A percentile compares a stretch with the other conserved stretches of the same genome.
These are phyloP conservation scores for Apeira syringaria DNA, from an alignment of 2,888 invertebrate genomes.

Conservation along the genomic window DNA sequence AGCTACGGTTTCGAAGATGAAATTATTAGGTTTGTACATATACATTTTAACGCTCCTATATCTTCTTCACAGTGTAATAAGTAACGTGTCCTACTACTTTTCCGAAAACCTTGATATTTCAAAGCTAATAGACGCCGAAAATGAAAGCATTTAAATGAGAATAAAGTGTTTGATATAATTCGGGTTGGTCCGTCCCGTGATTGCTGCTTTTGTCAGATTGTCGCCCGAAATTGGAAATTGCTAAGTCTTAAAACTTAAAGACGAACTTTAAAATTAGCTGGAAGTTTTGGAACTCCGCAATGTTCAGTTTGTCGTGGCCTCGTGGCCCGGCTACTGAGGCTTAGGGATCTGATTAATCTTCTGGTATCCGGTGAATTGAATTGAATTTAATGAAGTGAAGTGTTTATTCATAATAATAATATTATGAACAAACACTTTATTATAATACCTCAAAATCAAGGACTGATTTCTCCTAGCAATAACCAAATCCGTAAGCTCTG, in stretches of 20 bases:
- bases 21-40: too few relatives aligned
- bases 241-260: slow-evolving; percentile 29
- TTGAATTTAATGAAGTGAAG: slow-evolving; percentile 35
- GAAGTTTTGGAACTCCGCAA: slow-evolving; percentile 41
- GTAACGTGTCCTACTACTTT: too few relatives aligned
- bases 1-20: too few relatives aligned
- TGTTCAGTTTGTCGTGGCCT: slow-evolving; percentile 47
- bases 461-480: slow-evolving; percentile 45
- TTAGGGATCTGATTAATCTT: slow-evolving; percentile 53
- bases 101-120: too few relatives aligned
- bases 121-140: too few relatives aligned
- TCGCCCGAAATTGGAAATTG: slow-evolving; percentile 30
- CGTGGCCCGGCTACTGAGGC: slow-evolving; percentile 50
- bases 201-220: slow-evolving; percentile 32
- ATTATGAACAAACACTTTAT: slow-evolving; percentile 22
- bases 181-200: slow-evolving; percentile 21
- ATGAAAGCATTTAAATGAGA: too few relatives aligned
- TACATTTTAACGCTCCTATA: too few relatives aligned
- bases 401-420: slow-evolving; percentile 18
- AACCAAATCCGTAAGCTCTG: slow-evolving; percentile 54
- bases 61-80: too few relatives aligned
- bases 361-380: slow-evolving; percentile 42
- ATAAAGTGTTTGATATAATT: slow-evolving; percentile 19
- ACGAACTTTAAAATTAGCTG: slow-evolving; percentile 42
- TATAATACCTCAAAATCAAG: slow-evolving; percentile 37